Percentiles rank a stretch among this genome's conserved stretches.
Conservation (phyloP, 2,888 invertebrate genomes). For the Tipula vernalis region DNA sequence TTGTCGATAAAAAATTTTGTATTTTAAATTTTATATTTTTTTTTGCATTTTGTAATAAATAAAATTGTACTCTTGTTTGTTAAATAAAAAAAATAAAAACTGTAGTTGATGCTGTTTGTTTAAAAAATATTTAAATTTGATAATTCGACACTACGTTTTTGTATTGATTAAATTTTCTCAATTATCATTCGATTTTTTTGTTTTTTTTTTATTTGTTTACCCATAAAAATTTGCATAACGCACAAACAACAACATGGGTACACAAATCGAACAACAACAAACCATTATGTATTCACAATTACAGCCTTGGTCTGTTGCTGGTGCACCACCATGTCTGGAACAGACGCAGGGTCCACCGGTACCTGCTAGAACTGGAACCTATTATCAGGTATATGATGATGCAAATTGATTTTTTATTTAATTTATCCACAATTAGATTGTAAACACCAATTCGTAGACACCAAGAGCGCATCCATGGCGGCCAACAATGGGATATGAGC, state of each 20-base stretch:
- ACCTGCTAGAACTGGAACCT: conserved; percentile 52
- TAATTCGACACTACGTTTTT: not conserved
- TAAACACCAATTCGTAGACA: conserved; percentile 34
- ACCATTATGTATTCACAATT: conserved; percentile 44
- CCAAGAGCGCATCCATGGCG: conserved; percentile 68
- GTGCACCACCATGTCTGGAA: conserved; percentile 50
- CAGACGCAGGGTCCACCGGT: conserved; percentile 46
- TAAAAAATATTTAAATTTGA: not conserved
- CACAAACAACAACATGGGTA: not conserved
- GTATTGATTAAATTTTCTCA: not conserved
- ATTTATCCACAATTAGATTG: not conserved
- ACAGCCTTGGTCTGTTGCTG: conserved; percentile 60
- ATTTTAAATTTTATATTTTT: not conserved
- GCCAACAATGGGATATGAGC: conserved; percentile 65
- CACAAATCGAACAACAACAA: conserved; percentile 23
- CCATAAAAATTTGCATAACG: not conserved
- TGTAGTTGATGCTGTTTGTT: not conserved
- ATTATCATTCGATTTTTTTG: not conserved
- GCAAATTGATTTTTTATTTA: not conserved
- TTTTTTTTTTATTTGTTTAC: not conserved
- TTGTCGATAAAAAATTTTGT: not conserved
- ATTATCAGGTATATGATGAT: conserved; percentile 43
- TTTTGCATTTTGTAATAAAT: not conserved
- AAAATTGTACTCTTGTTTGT: not conserved
- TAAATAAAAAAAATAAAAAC: not conserved